Evolutionary conservation across 2,888 invertebrate genomes (phyloP).

Genomic region (Anoplius nigerrimus): DNA sequence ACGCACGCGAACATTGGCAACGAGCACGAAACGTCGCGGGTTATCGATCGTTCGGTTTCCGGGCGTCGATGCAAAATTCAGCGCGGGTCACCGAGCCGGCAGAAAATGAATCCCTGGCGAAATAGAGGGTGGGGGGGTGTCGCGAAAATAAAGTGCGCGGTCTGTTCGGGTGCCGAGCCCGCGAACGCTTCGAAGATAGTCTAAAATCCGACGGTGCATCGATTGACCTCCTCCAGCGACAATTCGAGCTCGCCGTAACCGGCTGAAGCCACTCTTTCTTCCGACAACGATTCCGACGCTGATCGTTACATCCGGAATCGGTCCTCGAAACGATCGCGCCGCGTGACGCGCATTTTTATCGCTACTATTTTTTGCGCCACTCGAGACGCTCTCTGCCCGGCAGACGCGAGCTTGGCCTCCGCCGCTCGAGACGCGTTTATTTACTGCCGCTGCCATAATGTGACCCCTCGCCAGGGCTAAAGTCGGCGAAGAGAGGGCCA

Average conservation of each 20-base stretch:
- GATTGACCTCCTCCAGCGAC: constrained; percentile 19
- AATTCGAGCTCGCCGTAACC: constrained; percentile 8
- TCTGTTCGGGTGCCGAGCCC: too few species aligned
- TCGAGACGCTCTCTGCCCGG: constrained; percentile 14
- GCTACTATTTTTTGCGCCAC: constrained; percentile 2
- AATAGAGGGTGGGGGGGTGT: too few species aligned
- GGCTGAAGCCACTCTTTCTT: constrained; percentile 18
- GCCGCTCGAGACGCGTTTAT: constrained; percentile 7
- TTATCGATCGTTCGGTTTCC: too few species aligned
- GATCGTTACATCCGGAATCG: constrained; percentile 43
- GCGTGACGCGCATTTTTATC: constrained; percentile 10
- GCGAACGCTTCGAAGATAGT: not conserved
- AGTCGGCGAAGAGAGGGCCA: not conserved
- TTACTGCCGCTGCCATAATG: constrained; percentile 1
- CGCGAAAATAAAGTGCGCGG: too few species aligned
- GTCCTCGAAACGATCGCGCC: too few species aligned
- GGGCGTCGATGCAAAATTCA: not conserved
- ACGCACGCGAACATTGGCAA: too few species aligned
- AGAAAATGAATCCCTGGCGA: too few species aligned
- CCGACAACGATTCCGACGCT: constrained; percentile 44
- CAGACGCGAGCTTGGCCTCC: constrained; percentile 9
- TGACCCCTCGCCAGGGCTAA: not conserved
- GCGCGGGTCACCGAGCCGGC: not conserved
- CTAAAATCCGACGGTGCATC: not conserved
- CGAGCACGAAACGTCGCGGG: too few species aligned